Evolutionary conservation across 2,113 vertebrate genomes (phyloP).

Genomic region (Pteruthius melanotis): DNA sequence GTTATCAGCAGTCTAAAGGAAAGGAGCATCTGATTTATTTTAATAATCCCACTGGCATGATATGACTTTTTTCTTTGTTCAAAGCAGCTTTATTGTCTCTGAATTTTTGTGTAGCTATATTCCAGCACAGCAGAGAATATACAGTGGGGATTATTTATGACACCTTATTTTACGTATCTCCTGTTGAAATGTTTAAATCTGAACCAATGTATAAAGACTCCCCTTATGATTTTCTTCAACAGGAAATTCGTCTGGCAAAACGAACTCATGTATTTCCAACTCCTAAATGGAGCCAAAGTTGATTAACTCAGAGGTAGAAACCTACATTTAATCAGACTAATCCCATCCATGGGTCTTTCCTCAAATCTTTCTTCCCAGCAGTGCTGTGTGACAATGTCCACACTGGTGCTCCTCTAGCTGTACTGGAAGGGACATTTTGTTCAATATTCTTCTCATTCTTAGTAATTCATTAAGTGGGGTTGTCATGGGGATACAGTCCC

Average conservation of each 20-base stretch:
- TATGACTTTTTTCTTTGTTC: neutral
- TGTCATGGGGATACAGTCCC: conserved; percentile 30
- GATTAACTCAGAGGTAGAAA: neutral
- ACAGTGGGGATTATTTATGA: neutral
- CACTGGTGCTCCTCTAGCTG: neutral
- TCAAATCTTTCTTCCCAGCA: neutral
- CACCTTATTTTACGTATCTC: neutral
- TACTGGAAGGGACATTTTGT: neutral
- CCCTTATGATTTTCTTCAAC: neutral
- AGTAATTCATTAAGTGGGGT: neutral
- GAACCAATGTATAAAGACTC: neutral
- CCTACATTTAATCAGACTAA: neutral
- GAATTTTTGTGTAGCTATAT: neutral
- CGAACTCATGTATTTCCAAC: neutral
- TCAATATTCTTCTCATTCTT: neutral
- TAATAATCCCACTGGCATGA: neutral
- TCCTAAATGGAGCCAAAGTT: neutral
- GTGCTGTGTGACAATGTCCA: neutral
- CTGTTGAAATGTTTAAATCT: neutral
- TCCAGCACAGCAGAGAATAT: neutral
- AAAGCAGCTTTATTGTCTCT: neutral
- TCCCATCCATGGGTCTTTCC: neutral
- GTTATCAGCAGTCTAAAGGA: neutral
- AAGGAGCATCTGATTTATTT: neutral
- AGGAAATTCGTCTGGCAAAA: neutral